Base-by-base conservation (phyloP, 1,140 invertebrate genomes). In the Araneus ventricosus region DNA sequence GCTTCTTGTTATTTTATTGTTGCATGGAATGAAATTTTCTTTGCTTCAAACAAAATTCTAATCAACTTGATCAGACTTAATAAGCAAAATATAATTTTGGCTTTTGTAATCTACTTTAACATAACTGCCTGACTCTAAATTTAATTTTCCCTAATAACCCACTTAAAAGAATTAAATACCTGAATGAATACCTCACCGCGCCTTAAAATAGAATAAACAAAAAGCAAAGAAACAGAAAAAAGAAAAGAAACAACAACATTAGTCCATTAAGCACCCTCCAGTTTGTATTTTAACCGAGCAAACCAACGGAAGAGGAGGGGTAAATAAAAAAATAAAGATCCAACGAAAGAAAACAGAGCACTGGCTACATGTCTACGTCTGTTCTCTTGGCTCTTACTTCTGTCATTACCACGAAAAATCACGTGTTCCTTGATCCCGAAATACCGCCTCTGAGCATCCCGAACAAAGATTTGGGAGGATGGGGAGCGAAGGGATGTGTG, bases 361-460 rank as follows among this genome's bases (percentile, higher is more conserved):
- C 22, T 22, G 22, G 59, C 59, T 63, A n/a, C 22, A 75, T 37
- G 70, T 75, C 70, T 75, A 30, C 70, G 70, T 75, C 70, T 75
- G 70, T 30, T 34, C 41, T 79, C 24, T 89, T 88, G 86, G 86
- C 88, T 89, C 88, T 90, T 37, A 37, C 75, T 61, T 22, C 70
- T 90, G 88, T 90, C 88, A 90, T 90, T 90, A 90, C 88, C 88
- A n/a, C 70, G 34, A 82, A 34, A 89, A 90, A 90, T 90, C 88
- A 90, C 88, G 88, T 90, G 88, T 22, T 67, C 70, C 88, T 17
- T 30, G 88, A 75, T 59, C 88, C 88, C 88, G 75, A 90, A 89
- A 90, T 79, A 79, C 67, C 88, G n/a, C 52, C n/a, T 39, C 27
- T 27, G 52, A 22, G 61, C 70, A 37, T 75, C 52, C 67, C 67